A percentile compares a stretch with the other conserved stretches of the same genome.
Evolutionary conservation across 2,113 vertebrate genomes (phyloP).

Genomic region (Mesocricetus auratus): DNA sequence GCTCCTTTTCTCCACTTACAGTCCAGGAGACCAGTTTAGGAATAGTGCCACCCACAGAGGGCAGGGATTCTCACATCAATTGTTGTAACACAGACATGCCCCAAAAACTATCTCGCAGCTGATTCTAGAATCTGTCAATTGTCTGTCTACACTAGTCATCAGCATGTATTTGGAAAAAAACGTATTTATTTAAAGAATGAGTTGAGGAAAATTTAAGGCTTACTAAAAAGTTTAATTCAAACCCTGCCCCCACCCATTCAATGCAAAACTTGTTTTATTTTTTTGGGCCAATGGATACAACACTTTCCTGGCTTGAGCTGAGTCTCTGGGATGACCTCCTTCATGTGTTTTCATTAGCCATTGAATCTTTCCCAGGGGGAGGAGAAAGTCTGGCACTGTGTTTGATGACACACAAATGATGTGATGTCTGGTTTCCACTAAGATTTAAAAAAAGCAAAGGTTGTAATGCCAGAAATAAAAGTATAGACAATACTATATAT

Average conservation of each 20-base stretch:
- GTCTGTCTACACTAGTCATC: not conserved
- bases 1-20: not conserved
- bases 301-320: not conserved
- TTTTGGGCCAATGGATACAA: not conserved
- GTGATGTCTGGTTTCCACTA: conserved; percentile 79
- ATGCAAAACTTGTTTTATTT: not conserved
- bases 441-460: conserved; percentile 61
- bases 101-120: not conserved
- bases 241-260: not conserved
- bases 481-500: conserved; percentile 27
- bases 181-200: not conserved
- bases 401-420: conserved; percentile 73
- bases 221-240: not conserved
- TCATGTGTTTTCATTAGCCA: conserved; percentile 14
- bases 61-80: not conserved
- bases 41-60: not conserved
- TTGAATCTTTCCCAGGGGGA: conserved; percentile 52
- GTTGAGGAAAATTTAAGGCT: not conserved
- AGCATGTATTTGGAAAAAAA: not conserved
- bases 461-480: conserved; percentile 64
- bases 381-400: conserved; percentile 69
- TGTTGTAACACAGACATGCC: not conserved
- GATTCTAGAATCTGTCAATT: not conserved
- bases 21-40: too few species aligned
- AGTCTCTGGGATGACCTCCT: conserved; percentile 4